phyloP scores from a whole-genome alignment of 2,888 invertebrate genomes.

The Caenorhabditis sp. region DNA sequence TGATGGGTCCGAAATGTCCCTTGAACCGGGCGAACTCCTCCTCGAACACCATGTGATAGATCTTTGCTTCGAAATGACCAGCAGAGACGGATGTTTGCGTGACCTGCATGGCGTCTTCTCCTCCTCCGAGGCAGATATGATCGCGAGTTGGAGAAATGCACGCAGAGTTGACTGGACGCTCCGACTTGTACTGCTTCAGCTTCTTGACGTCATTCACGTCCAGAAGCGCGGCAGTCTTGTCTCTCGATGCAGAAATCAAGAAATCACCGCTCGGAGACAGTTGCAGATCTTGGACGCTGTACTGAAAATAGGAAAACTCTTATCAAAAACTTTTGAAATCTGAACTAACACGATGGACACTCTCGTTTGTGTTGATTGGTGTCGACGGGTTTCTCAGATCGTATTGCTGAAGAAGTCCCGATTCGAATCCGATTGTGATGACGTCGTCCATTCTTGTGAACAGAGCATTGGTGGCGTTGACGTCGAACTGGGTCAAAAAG shows the following conservation, averaged over 20 bases:
- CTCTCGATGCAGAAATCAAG: conserved; percentile 97
- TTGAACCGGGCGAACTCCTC: conserved; percentile 98
- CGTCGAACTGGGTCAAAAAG: conserved; percentile 66
- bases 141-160: conserved; percentile 94
- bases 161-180: conserved; percentile 97
- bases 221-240: conserved; percentile 89
- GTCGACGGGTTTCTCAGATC: conserved; percentile 84
- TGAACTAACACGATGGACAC: conserved; percentile 64
- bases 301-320: conserved; percentile 41
- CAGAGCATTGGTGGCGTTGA: conserved; percentile 79
- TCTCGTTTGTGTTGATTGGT: conserved; percentile 82
- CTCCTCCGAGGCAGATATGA: conserved; percentile 95
- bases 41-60: conserved; percentile 95
- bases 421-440: conserved; percentile 54
- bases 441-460: conserved; percentile 95
- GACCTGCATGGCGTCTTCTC: conserved; percentile 97
- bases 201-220: conserved; percentile 90
- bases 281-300: conserved; percentile 95
- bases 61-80: conserved; percentile 95
- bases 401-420: conserved; percentile 86
- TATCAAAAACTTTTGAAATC: no score
- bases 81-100: conserved; percentile 93
- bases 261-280: conserved; percentile 83
- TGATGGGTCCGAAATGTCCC: conserved; percentile 99
- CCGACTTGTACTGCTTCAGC: conserved; percentile 94